Base-by-base conservation (phyloP, 2,797 vertebrate genomes). In the Craterocephalus amniculus region DNA sequence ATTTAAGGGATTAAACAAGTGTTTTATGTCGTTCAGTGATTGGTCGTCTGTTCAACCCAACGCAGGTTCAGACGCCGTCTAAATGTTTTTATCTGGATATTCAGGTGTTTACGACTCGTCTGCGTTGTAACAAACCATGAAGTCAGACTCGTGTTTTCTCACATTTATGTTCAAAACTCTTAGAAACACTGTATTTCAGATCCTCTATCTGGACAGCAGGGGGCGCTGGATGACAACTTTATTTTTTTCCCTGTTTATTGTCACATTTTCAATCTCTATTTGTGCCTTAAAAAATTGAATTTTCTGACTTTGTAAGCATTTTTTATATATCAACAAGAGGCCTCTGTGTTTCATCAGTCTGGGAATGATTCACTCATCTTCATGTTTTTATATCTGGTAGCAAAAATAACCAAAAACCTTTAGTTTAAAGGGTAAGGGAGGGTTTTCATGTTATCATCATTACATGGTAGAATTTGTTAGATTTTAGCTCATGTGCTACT, bases 301-400 rank as follows among this genome's bases (percentile, higher is more conserved):
- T 22, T 57, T 22, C 76, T 59, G 56, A 59, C 20, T 72, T 66
- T 48, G 6, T 16, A 26, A 54, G 10, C 6, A 38, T 68, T 63
- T 76, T 13, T 54, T 70, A n/a, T 73, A 67, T 69, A 66, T 24
- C n/a, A n/a, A 3, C 59, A 74, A 74, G 69, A 63, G 78, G 76
- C 80, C 81, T 79, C 69, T 1, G 76, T 67, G 80, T 85, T 88
- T 86, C 84, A 86, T 83, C 18, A 31, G 22, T 22, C 31, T 52
- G 27, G 16, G 2, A 31, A 31, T 5, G n/a, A 24, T 36, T 14
- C 12, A 10, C 2, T n/a, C n/a, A 36, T 35, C 32, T 36, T 6
- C 3, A 6, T 43, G 35, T 38, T 32, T 32, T 65, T 54, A 32
- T 32, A 26, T 59, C 16, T 51, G 16, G 51, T 12, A 22, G 48